phyloP scores from a whole-genome alignment of 2,888 invertebrate species.

The Seira ritae region DNA sequence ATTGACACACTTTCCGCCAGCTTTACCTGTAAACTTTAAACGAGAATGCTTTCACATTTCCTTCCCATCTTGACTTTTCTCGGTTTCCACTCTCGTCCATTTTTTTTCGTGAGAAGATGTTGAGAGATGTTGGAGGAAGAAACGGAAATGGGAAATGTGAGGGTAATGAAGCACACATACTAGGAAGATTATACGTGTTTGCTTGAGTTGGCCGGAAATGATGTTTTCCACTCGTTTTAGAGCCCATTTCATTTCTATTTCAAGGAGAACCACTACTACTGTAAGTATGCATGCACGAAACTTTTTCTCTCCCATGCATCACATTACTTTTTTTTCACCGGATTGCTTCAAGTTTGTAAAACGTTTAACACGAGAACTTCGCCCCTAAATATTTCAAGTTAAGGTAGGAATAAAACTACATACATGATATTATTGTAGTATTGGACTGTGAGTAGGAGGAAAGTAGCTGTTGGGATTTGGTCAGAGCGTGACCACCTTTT shows the following conservation, averaged over 20 bases:
- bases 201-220: conserved; percentile 66
- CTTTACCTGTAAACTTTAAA: no score
- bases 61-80: not conserved
- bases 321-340: not conserved
- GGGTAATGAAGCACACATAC: conserved; percentile 63
- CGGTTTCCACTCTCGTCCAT: not conserved
- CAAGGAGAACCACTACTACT: conserved; percentile 19
- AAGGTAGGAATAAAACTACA: not conserved
- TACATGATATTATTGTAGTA: no score
- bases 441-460: no score
- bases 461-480: no score
- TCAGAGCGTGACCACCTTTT: no score
- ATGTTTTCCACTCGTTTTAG: conserved; percentile 64
- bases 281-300: not conserved
- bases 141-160: conserved; percentile 64
- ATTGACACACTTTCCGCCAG: conserved; percentile 33
- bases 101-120: not conserved
- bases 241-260: conserved; percentile 62
- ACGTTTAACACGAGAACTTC: not conserved
- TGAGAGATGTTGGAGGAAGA: conserved; percentile 2
- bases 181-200: conserved; percentile 63
- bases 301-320: not conserved
- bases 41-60: not conserved
- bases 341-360: not conserved
- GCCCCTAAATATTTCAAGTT: not conserved